Evolutionary conservation across 2,888 invertebrate species (phyloP).

Genomic region (Eilema caniola): DNA sequence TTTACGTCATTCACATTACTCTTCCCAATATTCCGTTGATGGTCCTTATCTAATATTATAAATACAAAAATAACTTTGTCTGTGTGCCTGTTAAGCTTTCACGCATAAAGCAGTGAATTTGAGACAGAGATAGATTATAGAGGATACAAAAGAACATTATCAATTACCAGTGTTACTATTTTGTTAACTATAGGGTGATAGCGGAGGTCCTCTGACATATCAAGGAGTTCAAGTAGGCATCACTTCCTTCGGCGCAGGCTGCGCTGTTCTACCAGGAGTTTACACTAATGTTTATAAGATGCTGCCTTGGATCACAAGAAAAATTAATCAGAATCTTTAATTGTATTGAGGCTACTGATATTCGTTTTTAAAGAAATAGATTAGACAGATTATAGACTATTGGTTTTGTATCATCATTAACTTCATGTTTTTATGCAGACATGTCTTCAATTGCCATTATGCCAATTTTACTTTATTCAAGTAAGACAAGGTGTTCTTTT

Average conservation of each 20-base stretch:
- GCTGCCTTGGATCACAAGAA: slow-evolving; percentile 53
- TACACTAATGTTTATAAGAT: slow-evolving; percentile 54
- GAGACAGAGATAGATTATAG: no score
- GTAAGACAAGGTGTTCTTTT: not conserved
- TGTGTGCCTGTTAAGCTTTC: no score
- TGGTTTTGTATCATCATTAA: not conserved
- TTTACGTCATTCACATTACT: no score
- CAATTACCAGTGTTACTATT: not conserved
- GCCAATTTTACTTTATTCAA: not conserved
- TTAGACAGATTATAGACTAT: no score
- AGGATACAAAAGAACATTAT: no score
- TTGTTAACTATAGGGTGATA: slow-evolving; percentile 57
- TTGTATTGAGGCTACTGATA: not conserved
- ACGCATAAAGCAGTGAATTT: no score
- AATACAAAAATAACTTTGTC: no score
- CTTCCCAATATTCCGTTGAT: no score
- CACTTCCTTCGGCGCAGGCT: slow-evolving; percentile 59
- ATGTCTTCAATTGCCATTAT: no score
- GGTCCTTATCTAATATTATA: no score
- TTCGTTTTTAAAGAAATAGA: no score
- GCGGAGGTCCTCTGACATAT: slow-evolving; percentile 62
- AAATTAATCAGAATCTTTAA: slow-evolving; percentile 27
- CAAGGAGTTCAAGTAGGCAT: slow-evolving; percentile 56
- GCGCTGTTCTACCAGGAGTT: slow-evolving; percentile 58
- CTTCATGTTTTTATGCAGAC: not conserved